A percentile compares a stretch with the other conserved stretches of the same genome.
phyloP scores from a whole-genome alignment of 2,888 invertebrate genomes.

The Onchidella celtica region DNA sequence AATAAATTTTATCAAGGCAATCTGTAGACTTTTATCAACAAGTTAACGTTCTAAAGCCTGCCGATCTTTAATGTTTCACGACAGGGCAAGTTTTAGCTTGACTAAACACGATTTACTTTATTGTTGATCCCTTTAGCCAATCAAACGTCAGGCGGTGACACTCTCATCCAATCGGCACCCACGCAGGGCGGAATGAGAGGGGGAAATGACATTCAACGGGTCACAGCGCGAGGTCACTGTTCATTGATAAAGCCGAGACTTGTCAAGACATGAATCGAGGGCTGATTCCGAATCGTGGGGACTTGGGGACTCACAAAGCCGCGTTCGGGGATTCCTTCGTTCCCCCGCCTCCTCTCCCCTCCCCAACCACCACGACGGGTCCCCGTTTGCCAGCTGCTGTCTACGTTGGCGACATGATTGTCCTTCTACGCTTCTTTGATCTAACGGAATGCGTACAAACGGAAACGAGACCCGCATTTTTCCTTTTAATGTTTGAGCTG shows the following conservation, averaged over 20 bases:
- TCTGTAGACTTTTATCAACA: too few species aligned
- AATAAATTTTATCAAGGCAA: too few species aligned
- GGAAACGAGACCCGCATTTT: too few species aligned
- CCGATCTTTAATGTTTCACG: neutral
- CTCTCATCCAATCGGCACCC: conserved; percentile 11
- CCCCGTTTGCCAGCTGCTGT: neutral
- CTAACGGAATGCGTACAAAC: too few species aligned
- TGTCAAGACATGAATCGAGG: neutral
- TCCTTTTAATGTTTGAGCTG: too few species aligned
- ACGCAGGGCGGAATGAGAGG: neutral
- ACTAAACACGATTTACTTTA: neutral
- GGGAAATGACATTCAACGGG: neutral
- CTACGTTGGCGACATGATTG: too few species aligned
- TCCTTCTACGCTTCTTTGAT: too few species aligned
- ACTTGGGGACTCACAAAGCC: neutral
- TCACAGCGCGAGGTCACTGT: neutral
- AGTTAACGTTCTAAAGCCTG: neutral
- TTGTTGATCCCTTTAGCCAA: conserved; percentile 27
- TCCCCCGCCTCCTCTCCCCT: conserved; percentile 16
- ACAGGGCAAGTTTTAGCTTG: conserved; percentile 3
- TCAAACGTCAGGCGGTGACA: conserved; percentile 4
- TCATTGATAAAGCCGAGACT: conserved; percentile 21
- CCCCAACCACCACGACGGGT: conserved; percentile 2
- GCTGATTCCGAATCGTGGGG: too few species aligned
- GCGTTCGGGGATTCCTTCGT: neutral